phyloP scores from a whole-genome alignment of 30 jellyfish, hydroid and myxozoan species.

The Nemopilema nomurai region DNA sequence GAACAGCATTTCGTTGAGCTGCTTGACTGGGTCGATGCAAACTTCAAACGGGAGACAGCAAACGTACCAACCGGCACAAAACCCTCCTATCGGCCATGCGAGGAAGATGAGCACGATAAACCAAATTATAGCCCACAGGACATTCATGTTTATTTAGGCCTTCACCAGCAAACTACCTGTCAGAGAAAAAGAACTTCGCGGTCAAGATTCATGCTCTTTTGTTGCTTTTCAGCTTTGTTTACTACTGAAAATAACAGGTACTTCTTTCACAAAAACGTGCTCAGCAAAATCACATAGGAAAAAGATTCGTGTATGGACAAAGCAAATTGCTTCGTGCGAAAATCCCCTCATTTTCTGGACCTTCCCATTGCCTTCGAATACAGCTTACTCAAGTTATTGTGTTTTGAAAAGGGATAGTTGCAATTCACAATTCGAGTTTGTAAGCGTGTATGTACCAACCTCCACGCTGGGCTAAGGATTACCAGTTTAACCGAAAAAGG shows the following conservation, averaged over 20 bases:
- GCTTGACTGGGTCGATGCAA: slow-evolving; percentile 86
- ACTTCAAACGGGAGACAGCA: slow-evolving; percentile 97
- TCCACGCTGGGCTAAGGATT: too few species aligned
- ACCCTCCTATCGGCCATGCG: slow-evolving; percentile 94
- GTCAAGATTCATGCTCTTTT: background rate
- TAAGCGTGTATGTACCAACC: too few species aligned
- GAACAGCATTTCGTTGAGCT: slow-evolving; percentile 83
- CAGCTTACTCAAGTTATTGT: too few species aligned
- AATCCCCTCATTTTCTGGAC: too few species aligned
- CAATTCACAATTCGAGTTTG: too few species aligned
- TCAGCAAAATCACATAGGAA: too few species aligned
- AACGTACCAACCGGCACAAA: slow-evolving; percentile 96
- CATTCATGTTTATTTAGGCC: slow-evolving; percentile 60
- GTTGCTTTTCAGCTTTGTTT: background rate
- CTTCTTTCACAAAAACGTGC: background rate
- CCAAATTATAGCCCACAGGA: slow-evolving; percentile 97
- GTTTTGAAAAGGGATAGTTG: too few species aligned
- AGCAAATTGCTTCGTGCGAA: too few species aligned
- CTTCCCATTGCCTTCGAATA: too few species aligned
- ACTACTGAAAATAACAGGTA: background rate
- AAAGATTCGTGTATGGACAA: too few species aligned
- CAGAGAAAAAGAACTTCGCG: background rate
- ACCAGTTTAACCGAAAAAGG: too few species aligned
- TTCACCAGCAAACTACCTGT: slow-evolving; percentile 5
- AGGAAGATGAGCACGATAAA: slow-evolving; percentile 71